phyloP scores from a whole-genome alignment of 2,888 invertebrate species.

The Thymelicus acteon region DNA sequence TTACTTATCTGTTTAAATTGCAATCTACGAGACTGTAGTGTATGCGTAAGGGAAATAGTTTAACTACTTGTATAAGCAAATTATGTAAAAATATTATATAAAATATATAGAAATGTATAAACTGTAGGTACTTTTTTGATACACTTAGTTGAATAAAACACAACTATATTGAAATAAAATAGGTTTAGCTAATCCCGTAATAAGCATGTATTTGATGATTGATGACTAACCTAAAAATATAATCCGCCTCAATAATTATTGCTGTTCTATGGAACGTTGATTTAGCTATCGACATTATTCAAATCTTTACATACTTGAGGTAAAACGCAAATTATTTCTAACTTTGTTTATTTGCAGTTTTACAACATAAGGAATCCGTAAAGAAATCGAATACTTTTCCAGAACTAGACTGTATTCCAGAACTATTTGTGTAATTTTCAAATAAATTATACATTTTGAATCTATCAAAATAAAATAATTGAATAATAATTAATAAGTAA shows the following conservation, averaged over 20 bases:
- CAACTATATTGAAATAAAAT: not conserved
- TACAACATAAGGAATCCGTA: too few relatives aligned
- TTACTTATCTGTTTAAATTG: constrained; percentile 20
- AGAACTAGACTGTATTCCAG: too few relatives aligned
- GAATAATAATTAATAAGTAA: too few relatives aligned
- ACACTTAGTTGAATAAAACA: too few relatives aligned
- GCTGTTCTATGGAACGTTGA: not conserved
- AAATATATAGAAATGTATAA: constrained; percentile 69
- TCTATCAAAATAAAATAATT: too few relatives aligned
- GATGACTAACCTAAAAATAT: not conserved
- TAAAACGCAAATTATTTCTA: too few relatives aligned
- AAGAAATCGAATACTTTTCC: too few relatives aligned
- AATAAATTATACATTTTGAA: too few relatives aligned
- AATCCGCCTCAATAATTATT: not conserved
- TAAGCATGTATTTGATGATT: not conserved
- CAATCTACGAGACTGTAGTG: constrained; percentile 31
- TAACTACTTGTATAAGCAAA: constrained; percentile 2
- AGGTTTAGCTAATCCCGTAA: not conserved
- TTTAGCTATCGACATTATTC: not conserved
- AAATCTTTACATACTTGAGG: too few relatives aligned
- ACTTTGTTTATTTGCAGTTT: too few relatives aligned
- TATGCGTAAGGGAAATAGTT: not conserved
- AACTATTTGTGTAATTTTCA: too few relatives aligned
- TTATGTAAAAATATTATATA: constrained; percentile 13
- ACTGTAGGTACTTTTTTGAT: constrained; percentile 75